Evolutionary conservation across 2,888 invertebrate species (phyloP).

Genomic region (Plagodis pulveraria): DNA sequence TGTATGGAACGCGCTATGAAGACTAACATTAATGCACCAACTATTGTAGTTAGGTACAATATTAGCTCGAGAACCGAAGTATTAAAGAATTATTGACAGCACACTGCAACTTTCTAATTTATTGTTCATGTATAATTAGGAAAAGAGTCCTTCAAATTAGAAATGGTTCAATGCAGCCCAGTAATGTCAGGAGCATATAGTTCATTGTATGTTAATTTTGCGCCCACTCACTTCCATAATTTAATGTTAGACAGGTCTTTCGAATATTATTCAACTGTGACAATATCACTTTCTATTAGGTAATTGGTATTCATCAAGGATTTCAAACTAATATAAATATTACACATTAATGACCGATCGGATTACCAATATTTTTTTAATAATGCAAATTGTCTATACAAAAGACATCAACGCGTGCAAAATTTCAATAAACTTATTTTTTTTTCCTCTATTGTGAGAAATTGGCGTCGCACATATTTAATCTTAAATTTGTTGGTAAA

Average conservation of each 20-base stretch:
- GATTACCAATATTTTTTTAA: no score
- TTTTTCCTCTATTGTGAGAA: no score
- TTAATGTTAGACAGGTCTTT: conserved; percentile 27
- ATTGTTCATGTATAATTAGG: no score
- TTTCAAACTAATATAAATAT: conserved; percentile 1
- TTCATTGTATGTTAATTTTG: conserved; percentile 47
- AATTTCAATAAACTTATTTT: not conserved
- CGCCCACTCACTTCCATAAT: conserved; percentile 39
- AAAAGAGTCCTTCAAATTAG: conserved; percentile 6
- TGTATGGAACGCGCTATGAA: no score
- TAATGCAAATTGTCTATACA: not conserved
- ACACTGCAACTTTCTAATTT: no score
- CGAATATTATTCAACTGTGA: conserved; percentile 24
- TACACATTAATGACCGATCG: not conserved
- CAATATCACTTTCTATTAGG: conserved; percentile 24
- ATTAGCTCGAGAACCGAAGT: no score
- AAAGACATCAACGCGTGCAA: conserved; percentile 27
- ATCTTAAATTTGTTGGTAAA: no score
- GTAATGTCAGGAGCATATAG: conserved; percentile 32
- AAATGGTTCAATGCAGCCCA: conserved; percentile 15
- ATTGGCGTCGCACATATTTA: no score
- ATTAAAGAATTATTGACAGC: no score
- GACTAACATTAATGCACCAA: no score
- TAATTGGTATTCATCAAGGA: conserved; percentile 10
- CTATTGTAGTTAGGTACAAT: no score